Percentiles rank a stretch among this genome's conserved stretches.
Evolutionary conservation across 1,140 invertebrate genomes (phyloP).

Genomic region (Drosophila sechellia): DNA sequence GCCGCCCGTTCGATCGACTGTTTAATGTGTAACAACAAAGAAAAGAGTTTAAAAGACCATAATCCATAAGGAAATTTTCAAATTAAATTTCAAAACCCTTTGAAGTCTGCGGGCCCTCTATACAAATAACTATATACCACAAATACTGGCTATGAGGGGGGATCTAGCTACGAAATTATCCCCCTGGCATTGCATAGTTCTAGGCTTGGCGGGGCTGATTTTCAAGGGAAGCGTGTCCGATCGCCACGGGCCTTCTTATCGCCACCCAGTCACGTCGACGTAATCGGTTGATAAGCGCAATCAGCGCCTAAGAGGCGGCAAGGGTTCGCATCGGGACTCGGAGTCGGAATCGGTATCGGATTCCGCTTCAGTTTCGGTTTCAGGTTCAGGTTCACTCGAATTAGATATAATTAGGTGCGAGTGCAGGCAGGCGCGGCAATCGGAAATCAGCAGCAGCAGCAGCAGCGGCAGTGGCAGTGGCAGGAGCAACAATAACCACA

Average conservation of each 20-base stretch:
- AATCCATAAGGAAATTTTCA: too few relatives aligned
- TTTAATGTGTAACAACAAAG: too few relatives aligned
- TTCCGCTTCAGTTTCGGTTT: neutral
- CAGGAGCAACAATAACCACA: conserved; percentile 39
- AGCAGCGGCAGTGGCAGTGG: conserved; percentile 6
- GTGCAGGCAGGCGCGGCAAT: neutral
- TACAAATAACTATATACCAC: too few relatives aligned
- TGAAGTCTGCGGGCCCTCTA: too few relatives aligned
- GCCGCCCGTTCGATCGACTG: too few relatives aligned
- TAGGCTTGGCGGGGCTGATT: conserved; percentile 32
- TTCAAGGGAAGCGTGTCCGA: neutral
- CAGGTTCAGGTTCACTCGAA: conserved; percentile 5
- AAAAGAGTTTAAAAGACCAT: too few relatives aligned
- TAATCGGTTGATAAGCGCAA: conserved; percentile 43
- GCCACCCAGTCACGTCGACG: conserved; percentile 4
- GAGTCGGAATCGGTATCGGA: neutral
- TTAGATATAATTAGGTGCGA: conserved; percentile 35
- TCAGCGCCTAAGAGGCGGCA: conserved; percentile 56
- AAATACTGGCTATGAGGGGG: too few relatives aligned
- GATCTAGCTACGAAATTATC: too few relatives aligned
- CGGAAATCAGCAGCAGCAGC: conserved; percentile 2
- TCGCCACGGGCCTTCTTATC: conserved; percentile 25
- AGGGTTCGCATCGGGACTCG: neutral
- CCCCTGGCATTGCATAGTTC: conserved; percentile 41
- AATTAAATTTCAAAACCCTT: too few relatives aligned